These are phyloP conservation scores for Platanista minor DNA, from an alignment of 2,113 vertebrate genomes.

Conservation along the genomic window DNA sequence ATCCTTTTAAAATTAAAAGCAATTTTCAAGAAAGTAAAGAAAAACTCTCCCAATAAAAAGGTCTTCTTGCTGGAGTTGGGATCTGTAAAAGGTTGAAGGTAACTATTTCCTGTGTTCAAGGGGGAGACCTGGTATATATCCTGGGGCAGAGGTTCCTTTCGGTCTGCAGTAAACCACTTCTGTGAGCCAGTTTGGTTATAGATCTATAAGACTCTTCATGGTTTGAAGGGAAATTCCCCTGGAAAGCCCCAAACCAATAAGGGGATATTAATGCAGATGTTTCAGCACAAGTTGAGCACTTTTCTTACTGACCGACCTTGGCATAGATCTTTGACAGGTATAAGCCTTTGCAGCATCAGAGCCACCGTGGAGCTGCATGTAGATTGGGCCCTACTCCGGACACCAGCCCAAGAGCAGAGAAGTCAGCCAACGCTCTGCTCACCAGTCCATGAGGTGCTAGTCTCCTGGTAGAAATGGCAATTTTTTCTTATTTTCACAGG, in stretches of 20 bases:
- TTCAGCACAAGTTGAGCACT: neutral
- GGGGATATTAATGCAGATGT: neutral
- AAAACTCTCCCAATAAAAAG: neutral
- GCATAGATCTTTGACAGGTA: neutral
- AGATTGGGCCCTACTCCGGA: neutral
- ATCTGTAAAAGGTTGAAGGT: neutral
- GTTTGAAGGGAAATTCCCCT: neutral
- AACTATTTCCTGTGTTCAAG: neutral
- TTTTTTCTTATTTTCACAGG: neutral
- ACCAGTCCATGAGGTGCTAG: too few species aligned
- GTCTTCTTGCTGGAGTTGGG: neutral
- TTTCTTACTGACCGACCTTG: neutral
- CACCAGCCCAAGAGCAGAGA: neutral
- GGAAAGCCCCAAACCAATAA: neutral
- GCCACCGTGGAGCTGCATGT: neutral
- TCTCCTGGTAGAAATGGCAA: neutral
- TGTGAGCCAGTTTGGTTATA: neutral
- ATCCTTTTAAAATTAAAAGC: conserved; percentile 6
- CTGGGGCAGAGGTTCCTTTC: neutral
- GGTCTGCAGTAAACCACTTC: neutral
- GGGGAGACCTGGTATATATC: neutral
- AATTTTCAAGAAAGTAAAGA: neutral
- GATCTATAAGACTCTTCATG: neutral
- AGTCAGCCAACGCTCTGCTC: neutral
- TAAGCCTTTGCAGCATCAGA: neutral